Base-by-base conservation (phyloP, 1,140 invertebrate genomes). In the Drosophila hydei region DNA sequence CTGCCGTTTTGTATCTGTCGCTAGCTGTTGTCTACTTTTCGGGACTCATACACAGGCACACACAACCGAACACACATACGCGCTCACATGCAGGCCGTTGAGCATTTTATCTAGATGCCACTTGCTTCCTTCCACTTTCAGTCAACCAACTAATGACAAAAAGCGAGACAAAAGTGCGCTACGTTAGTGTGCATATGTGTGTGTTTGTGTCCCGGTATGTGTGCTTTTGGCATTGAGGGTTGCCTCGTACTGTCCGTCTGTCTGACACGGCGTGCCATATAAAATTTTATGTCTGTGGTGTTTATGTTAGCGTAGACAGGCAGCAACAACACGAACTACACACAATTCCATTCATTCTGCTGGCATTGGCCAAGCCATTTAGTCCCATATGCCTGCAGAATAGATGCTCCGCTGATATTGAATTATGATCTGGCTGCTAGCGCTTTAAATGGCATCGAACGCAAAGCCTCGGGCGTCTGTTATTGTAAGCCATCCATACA, bases 21-120 rank as follows among this genome's bases (percentile, higher is more conserved):
- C 64, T 64, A 8, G 50, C 38, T 54, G 60, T 88, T 88, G 83
- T 88, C 83, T 88, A 87, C 83, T 81, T 87, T 85, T 85, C 23
- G 69, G 79, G 71, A 60, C 42, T 58, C 45, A 45, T 48, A 60
- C 40, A 62, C 40, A 61, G 40, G n/a, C 55, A 61, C 25, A 36
- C 19, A 33, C 47, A 25, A 36, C 18, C 6, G 47, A 19, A n/a
- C 19, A 48, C n/a, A 47, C 42, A 40, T 19, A 45, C 62, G 45
- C 64, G 65, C 48, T 67, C 64, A 64, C 62, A 81, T 85, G 81
- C 81, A 85, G 83, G 83, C 78, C 77, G 83, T 85, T 85, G 85
- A 88, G 55, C 83, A 81, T 81, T 85, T 85, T 85, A 85, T 85
- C 81, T 87, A 81, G 81, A 87, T 83, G 50, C 58, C 72, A 62